Percentiles rank a stretch among this genome's conserved stretches.
Evolutionary conservation across 2,888 invertebrate species (phyloP).

Genomic region (Synergus japonicus): DNA sequence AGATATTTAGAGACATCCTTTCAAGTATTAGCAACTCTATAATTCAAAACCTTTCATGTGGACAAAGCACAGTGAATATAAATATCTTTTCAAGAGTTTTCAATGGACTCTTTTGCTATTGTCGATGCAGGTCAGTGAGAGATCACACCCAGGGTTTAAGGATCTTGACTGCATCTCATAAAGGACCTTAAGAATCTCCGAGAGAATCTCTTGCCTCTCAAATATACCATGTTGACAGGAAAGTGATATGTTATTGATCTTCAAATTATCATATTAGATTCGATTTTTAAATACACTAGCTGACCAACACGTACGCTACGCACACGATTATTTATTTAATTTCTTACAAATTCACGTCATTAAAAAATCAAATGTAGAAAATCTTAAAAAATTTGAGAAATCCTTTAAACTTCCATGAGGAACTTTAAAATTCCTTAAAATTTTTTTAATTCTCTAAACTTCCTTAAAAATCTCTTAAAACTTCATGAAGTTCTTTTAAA

Average conservation of each 20-base stretch:
- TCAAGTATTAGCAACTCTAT: neutral
- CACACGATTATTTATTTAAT: no score
- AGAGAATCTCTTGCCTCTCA: neutral
- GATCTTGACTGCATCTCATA: neutral
- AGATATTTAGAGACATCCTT: neutral
- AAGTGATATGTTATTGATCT: neutral
- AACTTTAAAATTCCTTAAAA: no score
- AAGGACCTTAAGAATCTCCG: neutral
- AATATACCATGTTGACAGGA: slow-evolving; percentile 17
- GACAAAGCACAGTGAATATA: slow-evolving; percentile 22
- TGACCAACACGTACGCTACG: no score
- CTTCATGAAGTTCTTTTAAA: no score
- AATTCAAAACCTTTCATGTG: neutral
- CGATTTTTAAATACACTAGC: neutral
- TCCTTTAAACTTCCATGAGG: no score
- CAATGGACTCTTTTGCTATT: slow-evolving; percentile 18
- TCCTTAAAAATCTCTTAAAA: no score
- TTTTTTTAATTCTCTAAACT: no score
- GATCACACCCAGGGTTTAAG: slow-evolving; percentile 16
- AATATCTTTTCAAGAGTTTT: slow-evolving; percentile 19
- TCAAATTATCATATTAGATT: neutral
- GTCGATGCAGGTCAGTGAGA: slow-evolving; percentile 19
- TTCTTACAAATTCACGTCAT: no score
- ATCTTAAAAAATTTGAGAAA: no score
- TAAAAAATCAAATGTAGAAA: no score